Base-by-base conservation (phyloP, 2,888 invertebrate species). In the Lepidocyrtinus sp. region DNA sequence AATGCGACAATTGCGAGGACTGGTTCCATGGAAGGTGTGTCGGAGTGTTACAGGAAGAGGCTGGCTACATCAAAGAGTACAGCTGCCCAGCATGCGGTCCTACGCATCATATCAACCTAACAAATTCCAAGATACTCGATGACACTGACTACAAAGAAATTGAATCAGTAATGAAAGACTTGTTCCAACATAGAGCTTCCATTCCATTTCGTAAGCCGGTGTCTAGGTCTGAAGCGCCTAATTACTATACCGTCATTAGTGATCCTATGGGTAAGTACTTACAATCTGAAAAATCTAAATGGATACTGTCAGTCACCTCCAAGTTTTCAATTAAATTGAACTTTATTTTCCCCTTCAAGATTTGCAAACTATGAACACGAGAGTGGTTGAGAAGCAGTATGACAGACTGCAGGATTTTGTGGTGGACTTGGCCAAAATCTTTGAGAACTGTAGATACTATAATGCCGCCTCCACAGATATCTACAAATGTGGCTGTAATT, bases 21-120 rank as follows among this genome's bases (percentile, higher is more conserved):
- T 99, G 99, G 99, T 99, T 98, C 90, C 99, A 99, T 89, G 98
- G 98, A 5, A 92, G 96, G 77, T 99, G 99, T 89, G 98, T 99
- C 62, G 98, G 98, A 50, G 96, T 97, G 87, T 90, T 96, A 68
- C 96, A 96, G 88, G 95, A 95, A 1, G 97, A 97, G 88, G 98
- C 97, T 22, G 96, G 97, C 88, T 94, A 94, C 87, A 96, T 98
- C 86, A 98, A 97, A 87, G 96, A 97, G 87, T 99, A 99, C 88
- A 93, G 96, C 85, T 99, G 99, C 90, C 99, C 99, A 0, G 95
- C 95, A 88, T 99, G 99, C 90, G 95, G 96, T 88, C 92, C 95
- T 86, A 95, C 96, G 88, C 95, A 95, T 85, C 93, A 94, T 17
- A 94, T 96, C 21, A 97, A 96, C 90, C 93, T 92, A 88, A 96